phyloP scores from a whole-genome alignment of 2,888 invertebrate genomes.

The Bombylius major region DNA sequence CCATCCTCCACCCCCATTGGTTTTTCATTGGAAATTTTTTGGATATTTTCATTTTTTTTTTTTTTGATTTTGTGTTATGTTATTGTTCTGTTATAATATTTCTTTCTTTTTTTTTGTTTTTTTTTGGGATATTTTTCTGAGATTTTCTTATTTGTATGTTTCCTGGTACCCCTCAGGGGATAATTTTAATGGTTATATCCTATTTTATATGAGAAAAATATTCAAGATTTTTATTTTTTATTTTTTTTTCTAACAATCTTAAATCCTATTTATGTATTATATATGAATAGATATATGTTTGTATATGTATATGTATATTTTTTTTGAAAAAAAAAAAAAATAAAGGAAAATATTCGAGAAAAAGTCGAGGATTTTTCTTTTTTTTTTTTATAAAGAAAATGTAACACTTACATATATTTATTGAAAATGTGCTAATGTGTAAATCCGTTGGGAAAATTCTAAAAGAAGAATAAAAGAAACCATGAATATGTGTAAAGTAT shows the following conservation, averaged over 20 bases:
- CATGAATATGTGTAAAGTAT: no score
- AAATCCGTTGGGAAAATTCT: no score
- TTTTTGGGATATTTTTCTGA: not conserved
- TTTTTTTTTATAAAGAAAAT: no score
- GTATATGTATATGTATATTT: no score
- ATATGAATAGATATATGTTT: no score
- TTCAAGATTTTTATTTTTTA: not conserved
- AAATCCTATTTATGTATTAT: no score
- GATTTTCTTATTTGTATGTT: not conserved
- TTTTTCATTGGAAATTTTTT: no score
- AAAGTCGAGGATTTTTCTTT: not conserved
- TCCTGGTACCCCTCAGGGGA: conserved; percentile 25
- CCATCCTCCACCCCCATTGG: no score
- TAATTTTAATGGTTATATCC: conserved; percentile 31
- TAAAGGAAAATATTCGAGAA: not conserved
- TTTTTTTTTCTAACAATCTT: not conserved
- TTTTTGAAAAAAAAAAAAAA: not conserved
- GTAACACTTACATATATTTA: no score
- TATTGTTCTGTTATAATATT: not conserved
- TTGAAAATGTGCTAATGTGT: no score
- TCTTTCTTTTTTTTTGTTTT: not conserved
- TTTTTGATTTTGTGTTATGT: not conserved
- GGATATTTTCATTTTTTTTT: not conserved
- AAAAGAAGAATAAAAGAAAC: no score
- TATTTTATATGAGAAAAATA: conserved; percentile 3